A percentile compares a stretch with the other conserved stretches of the same genome.
Evolutionary conservation across 2,888 invertebrate species (phyloP).

Genomic region (Seira ritae): DNA sequence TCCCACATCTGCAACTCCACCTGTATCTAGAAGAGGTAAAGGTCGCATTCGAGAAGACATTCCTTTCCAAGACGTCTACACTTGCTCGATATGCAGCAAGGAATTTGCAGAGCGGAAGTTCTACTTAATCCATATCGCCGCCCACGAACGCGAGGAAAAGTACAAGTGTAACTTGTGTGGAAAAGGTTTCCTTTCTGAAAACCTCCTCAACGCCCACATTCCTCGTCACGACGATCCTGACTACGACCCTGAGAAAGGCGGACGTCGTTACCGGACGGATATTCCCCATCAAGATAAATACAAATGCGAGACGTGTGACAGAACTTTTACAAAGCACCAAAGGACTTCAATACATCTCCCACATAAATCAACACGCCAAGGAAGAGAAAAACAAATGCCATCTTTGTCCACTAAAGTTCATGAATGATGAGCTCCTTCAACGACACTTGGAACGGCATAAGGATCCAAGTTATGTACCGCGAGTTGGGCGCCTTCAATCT

Average conservation of each 20-base stretch:
- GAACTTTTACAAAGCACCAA: background rate
- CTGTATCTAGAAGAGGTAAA: too few relatives aligned
- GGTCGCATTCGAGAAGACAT: slow-evolving; percentile 27
- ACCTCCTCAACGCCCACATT: slow-evolving; percentile 9
- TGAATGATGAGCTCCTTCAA: background rate
- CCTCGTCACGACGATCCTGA: slow-evolving; percentile 34
- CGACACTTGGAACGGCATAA: slow-evolving; percentile 33
- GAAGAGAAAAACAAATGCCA: slow-evolving; percentile 16
- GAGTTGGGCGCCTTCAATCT: background rate
- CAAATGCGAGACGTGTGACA: slow-evolving; percentile 16
- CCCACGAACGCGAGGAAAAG: slow-evolving; percentile 22
- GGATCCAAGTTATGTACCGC: slow-evolving; percentile 26
- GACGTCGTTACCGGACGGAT: slow-evolving; percentile 11
- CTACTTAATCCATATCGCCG: slow-evolving; percentile 18
- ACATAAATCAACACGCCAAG: background rate
- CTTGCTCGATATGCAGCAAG: background rate
- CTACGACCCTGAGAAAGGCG: background rate
- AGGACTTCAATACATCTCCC: background rate
- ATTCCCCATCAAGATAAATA: slow-evolving; percentile 33
- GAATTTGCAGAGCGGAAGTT: background rate
- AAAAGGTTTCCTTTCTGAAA: background rate
- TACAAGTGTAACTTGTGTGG: slow-evolving; percentile 29
- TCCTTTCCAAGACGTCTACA: slow-evolving; percentile 31
- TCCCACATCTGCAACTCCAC: too few relatives aligned
- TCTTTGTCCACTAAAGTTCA: slow-evolving; percentile 19